These are phyloP conservation scores for Pogonocichla stellata DNA, from an alignment of 2,113 vertebrate genomes.

Conservation along the genomic window DNA sequence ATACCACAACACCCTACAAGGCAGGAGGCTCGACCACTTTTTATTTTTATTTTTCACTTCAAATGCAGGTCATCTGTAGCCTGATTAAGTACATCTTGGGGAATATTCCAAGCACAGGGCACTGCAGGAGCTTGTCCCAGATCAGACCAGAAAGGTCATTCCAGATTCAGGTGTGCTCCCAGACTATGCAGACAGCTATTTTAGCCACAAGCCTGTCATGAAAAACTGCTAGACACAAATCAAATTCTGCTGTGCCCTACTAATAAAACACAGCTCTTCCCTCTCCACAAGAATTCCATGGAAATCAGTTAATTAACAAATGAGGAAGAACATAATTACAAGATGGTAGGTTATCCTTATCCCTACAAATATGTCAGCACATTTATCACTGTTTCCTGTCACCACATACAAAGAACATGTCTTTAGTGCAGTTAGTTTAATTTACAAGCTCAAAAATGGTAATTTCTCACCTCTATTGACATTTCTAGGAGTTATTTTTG, in stretches of 20 bases:
- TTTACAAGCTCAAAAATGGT: slow-evolving; percentile 8
- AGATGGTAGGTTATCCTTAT: background rate
- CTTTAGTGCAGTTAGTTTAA: background rate
- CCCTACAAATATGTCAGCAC: background rate
- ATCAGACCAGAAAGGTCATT: background rate
- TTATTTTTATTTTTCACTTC: background rate
- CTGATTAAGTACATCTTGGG: background rate
- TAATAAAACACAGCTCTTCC: background rate
- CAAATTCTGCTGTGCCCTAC: background rate
- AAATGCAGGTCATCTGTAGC: background rate
- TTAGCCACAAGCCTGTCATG: background rate
- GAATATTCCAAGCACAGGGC: background rate
- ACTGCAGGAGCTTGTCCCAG: background rate
- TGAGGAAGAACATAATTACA: background rate
- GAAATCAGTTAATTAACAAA: background rate
- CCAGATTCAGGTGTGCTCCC: background rate
- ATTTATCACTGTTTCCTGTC: slow-evolving; percentile 11
- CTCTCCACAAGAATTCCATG: background rate
- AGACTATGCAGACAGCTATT: background rate
- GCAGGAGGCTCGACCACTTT: background rate
- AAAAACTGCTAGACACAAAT: background rate
- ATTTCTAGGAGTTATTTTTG: slow-evolving; percentile 28
- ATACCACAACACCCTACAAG: background rate
- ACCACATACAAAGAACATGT: background rate
- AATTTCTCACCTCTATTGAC: background rate